Conservation (phyloP, 1,140 invertebrate species). For the Drosophila santomea region DNA sequence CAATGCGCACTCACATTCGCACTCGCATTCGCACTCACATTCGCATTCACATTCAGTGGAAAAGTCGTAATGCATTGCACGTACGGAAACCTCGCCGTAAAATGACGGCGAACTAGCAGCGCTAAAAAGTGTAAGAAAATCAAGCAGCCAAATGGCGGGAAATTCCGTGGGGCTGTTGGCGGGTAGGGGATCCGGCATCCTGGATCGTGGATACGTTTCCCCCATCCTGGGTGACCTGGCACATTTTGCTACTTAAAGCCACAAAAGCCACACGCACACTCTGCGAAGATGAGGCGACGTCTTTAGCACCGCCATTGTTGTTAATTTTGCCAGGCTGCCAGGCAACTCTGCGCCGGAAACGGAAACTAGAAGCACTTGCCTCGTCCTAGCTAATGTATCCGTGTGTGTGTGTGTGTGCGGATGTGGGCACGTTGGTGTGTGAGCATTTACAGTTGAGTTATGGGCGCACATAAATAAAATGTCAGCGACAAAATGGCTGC, state of each 20-base stretch:
- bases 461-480: slow-evolving; percentile 80
- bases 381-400: slow-evolving; percentile 63
- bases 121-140: slow-evolving; percentile 80
- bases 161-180: background rate
- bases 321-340: slow-evolving; percentile 73
- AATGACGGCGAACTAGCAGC: slow-evolving; percentile 62
- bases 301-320: slow-evolving; percentile 82
- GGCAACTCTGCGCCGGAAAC: slow-evolving; percentile 73
- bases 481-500: slow-evolving; percentile 78
- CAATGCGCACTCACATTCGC: slow-evolving; percentile 29
- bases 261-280: slow-evolving; percentile 68
- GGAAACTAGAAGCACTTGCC: slow-evolving; percentile 77
- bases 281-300: slow-evolving; percentile 54
- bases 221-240: slow-evolving; percentile 41
- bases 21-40: slow-evolving; percentile 16
- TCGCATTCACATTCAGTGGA: slow-evolving; percentile 1
- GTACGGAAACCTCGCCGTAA: slow-evolving; percentile 57
- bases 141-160: slow-evolving; percentile 63
- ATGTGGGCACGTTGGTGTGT: slow-evolving; percentile 19
- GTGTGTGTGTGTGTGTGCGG: slow-evolving; percentile 37
- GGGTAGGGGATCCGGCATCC: too few species aligned
- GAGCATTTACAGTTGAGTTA: slow-evolving; percentile 79
- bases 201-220: too few species aligned
- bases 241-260: slow-evolving; percentile 81
- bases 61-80: slow-evolving; percentile 37